phyloP scores from a whole-genome alignment of 2,888 invertebrate genomes.

The Callinectes sapidus region DNA sequence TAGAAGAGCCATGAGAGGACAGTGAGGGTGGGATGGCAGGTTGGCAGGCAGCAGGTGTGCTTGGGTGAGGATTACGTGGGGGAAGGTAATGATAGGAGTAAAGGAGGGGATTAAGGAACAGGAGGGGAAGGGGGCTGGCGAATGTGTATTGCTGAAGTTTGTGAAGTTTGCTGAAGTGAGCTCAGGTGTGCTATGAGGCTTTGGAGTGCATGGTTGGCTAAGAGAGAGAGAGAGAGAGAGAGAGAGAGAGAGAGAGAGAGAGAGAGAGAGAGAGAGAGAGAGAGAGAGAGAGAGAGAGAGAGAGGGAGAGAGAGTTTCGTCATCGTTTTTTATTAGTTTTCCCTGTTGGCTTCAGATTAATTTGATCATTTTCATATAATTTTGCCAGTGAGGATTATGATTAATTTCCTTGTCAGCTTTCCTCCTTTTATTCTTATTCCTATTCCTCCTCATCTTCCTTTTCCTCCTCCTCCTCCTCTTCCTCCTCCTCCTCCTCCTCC shows the following conservation, averaged over 20 bases:
- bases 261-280: conserved; percentile 19
- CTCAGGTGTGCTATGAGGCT: neutral
- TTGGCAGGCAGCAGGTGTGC: conserved; percentile 11
- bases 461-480: neutral
- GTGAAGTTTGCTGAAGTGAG: conserved; percentile 3
- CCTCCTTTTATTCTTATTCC: neutral
- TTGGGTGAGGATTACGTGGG: neutral
- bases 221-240: conserved; percentile 11
- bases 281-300: conserved; percentile 37
- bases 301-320: neutral
- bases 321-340: neutral
- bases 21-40: neutral
- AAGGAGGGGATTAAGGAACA: neutral
- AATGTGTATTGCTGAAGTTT: neutral
- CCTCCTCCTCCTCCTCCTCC: neutral
- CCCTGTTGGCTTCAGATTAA: neutral
- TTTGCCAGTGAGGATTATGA: neutral
- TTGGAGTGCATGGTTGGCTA: neutral
- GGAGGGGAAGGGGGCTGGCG: neutral
- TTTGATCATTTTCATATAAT: too few relatives aligned
- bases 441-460: neutral
- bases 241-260: conserved; percentile 37
- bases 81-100: neutral
- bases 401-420: neutral
- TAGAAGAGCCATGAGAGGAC: neutral